phyloP scores from a whole-genome alignment of 1,140 invertebrate genomes.

The Drosophila leontia region DNA sequence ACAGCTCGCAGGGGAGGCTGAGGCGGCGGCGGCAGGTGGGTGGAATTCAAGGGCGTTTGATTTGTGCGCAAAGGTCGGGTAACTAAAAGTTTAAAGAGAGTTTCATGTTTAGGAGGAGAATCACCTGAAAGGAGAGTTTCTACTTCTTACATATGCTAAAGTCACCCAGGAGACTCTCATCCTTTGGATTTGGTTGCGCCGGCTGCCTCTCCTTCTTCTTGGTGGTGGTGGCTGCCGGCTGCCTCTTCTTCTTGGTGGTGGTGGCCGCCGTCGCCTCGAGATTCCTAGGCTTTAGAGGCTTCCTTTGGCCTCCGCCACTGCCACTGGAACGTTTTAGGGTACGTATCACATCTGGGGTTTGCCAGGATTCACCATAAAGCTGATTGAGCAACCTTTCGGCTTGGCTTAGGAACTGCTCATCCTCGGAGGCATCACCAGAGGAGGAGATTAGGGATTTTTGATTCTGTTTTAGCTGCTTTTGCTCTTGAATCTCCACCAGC shows the following conservation, averaged over 20 bases:
- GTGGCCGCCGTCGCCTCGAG: too few species aligned
- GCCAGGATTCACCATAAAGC: constrained; percentile 86
- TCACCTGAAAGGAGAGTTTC: not conserved
- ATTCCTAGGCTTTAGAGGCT: constrained; percentile 18
- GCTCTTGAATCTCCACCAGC: constrained; percentile 5
- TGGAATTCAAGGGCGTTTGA: constrained; percentile 66
- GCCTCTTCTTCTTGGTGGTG: too few species aligned
- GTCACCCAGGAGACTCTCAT: constrained; percentile 68
- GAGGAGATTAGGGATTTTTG: constrained; percentile 17
- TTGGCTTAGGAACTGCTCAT: constrained; percentile 61
- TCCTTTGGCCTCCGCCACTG: constrained; percentile 21
- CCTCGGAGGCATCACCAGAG: constrained; percentile 41
- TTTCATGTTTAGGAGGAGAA: not conserved
- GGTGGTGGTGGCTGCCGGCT: constrained; percentile 4
- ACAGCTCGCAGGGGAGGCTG: not conserved
- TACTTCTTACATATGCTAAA: constrained; percentile 72
- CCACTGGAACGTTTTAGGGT: constrained; percentile 65
- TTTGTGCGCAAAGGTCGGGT: constrained; percentile 57
- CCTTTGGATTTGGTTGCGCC: not conserved
- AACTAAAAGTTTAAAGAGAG: constrained; percentile 29
- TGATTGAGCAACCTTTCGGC: constrained; percentile 86
- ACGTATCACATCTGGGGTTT: constrained; percentile 81
- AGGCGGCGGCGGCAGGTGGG: constrained; percentile 34
- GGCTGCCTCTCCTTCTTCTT: constrained; percentile 17
- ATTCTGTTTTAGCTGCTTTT: not conserved